Evolutionary conservation across 2,797 vertebrate genomes (phyloP).

Genomic region (Amblyraja radiata): DNA sequence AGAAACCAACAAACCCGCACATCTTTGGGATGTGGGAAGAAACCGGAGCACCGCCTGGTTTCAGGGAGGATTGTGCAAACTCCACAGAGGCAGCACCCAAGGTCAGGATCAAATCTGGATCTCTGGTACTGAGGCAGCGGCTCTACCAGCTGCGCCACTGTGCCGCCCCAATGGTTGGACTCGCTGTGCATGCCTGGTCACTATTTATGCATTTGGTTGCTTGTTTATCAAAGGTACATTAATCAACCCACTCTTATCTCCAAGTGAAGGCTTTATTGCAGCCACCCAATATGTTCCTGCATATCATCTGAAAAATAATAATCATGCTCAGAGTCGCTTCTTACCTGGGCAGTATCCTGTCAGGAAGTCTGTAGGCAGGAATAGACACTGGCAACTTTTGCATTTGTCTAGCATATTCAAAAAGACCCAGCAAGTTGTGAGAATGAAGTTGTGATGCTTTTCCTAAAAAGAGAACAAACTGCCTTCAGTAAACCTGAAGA

Average conservation of each 20-base stretch:
- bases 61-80: too few species aligned
- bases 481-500: background rate
- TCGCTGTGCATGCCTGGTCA: background rate
- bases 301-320: background rate
- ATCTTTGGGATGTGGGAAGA: too few species aligned
- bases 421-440: slow-evolving; percentile 83
- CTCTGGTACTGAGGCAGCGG: too few species aligned
- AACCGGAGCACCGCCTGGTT: too few species aligned
- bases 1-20: too few species aligned
- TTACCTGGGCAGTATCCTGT: slow-evolving; percentile 87
- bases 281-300: background rate
- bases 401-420: slow-evolving; percentile 92
- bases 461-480: slow-evolving; percentile 59
- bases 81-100: too few species aligned
- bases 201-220: background rate
- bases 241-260: background rate
- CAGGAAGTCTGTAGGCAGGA: slow-evolving; percentile 90
- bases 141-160: too few species aligned
- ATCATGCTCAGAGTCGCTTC: slow-evolving; percentile 15
- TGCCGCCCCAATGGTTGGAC: too few species aligned
- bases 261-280: background rate
- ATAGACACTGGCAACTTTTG: slow-evolving; percentile 92
- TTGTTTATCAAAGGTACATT: background rate
- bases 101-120: too few species aligned
- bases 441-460: slow-evolving; percentile 98